Percentiles rank a stretch among this genome's conserved stretches.
phyloP scores from a whole-genome alignment of 2,113 vertebrate species.

The Xiphophorus hellerii region DNA sequence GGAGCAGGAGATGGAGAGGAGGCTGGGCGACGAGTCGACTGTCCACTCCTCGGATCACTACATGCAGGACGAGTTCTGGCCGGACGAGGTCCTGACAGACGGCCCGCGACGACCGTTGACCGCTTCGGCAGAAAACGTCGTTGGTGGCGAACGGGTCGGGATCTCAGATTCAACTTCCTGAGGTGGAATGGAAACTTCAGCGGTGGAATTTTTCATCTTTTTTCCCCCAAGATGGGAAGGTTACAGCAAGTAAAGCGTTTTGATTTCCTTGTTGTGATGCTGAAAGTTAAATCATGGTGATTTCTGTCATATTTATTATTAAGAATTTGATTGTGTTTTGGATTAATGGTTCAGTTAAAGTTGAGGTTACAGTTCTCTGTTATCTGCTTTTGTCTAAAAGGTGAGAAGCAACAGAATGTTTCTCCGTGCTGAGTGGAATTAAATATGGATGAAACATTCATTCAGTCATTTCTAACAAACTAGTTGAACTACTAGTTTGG shows the following conservation, averaged over 20 bases:
- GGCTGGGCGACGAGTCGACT: conserved; percentile 49
- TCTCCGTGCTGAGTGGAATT: neutral
- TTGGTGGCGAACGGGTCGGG: no score
- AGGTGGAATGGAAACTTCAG: no score
- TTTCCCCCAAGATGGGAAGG: neutral
- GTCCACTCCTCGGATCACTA: conserved; percentile 82
- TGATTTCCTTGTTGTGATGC: neutral
- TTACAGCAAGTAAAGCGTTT: neutral
- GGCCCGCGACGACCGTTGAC: conserved; percentile 44
- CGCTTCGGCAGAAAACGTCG: neutral
- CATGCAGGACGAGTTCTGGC: conserved; percentile 95
- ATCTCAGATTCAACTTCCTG: neutral
- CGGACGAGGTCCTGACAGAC: conserved; percentile 74
- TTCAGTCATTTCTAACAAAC: no score
- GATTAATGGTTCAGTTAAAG: neutral
- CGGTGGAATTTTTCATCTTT: no score
- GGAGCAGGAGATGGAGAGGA: conserved; percentile 79
- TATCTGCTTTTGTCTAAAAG: neutral
- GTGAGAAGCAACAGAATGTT: no score
- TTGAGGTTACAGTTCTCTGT: neutral
- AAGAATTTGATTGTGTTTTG: neutral
- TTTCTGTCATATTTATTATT: neutral
- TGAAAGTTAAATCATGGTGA: neutral
- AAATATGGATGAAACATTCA: neutral
- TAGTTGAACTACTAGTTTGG: no score